phyloP scores from a whole-genome alignment of 1,140 invertebrate species.

The Trissolcus basalis region DNA sequence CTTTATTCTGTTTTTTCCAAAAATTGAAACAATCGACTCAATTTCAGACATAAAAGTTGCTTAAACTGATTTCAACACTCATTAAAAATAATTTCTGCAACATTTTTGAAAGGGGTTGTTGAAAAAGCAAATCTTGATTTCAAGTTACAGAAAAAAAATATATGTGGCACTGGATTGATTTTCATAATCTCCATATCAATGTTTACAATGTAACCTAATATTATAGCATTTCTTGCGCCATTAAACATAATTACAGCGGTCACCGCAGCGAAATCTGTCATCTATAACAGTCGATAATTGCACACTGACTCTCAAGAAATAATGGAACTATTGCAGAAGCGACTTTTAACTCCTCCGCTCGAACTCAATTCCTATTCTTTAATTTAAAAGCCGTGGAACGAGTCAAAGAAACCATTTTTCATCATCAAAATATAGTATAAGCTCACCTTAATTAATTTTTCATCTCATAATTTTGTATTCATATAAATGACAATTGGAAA shows the following conservation, averaged over 20 bases:
- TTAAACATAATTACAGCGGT: constrained; percentile 42
- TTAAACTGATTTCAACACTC: too few species aligned
- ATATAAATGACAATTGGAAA: too few species aligned
- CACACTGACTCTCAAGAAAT: constrained; percentile 9
- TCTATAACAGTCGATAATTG: constrained; percentile 42
- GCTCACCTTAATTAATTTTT: too few species aligned
- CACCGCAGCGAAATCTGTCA: constrained; percentile 43
- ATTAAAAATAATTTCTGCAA: too few species aligned
- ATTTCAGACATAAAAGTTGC: too few species aligned
- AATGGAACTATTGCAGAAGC: constrained; percentile 20
- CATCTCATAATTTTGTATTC: too few species aligned
- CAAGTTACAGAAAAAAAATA: too few species aligned
- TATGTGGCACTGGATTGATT: constrained; percentile 15
- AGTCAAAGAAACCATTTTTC: too few species aligned
- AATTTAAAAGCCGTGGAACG: neutral
- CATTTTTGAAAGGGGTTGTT: too few species aligned
- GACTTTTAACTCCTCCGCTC: neutral
- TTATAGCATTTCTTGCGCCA: constrained; percentile 44
- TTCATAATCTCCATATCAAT: constrained; percentile 27
- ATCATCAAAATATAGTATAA: too few species aligned
- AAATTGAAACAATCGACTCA: neutral
- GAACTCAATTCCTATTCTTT: neutral
- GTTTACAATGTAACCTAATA: constrained; percentile 37
- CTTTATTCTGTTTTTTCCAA: neutral
- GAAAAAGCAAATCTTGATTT: too few species aligned